Evolutionary conservation across 2,113 vertebrate genomes (phyloP), one percentile per base, ranked within the genome.

Genomic region (Passer domesticus): DNA sequence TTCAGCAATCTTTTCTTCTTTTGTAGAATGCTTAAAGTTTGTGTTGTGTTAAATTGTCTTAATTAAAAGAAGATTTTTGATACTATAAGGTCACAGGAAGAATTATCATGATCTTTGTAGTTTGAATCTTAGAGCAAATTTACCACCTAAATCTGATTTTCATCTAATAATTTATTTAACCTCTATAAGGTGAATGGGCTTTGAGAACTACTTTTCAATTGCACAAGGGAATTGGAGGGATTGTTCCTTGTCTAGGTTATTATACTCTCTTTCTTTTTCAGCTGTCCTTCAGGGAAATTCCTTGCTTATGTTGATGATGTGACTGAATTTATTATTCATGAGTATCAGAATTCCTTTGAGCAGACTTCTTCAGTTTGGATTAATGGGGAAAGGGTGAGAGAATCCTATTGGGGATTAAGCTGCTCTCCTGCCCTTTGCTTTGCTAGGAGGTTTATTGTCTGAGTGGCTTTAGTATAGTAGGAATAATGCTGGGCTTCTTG

Each of bases 321-420:
- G 94, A 47, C 35, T 75, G 78, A 92, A 84, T 95, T 95, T 93
- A 88, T 95, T 95, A 94, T 96, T 95, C 76, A 96, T 90, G 88
- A 94, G 49, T 76, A 80, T 83, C 92, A 92, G 64, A n/a, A 66
- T 84, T 92, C 62, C 63, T 96, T 93, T 95, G 75, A 95, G 55
- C 55, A 89, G 80, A 53, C 75, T 76, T 79, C n/a, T 88, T 95
- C 62, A 30, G 41, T 87, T 70, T 4, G 28, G 78, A 93, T 93
- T 95, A 94, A 83, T 76, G 24, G 70, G 22, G 63, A 82, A 92
- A 55, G 60, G 80, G 47, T 20, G 60, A 91, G 77, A 78, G 56
- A 94, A 82, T 84, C 27, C 37, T 85, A 0, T 0, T 62, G 70
- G 28, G 88, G 75, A 77, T 96, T 94, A 87, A 39, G 20, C 62